phyloP scores from a whole-genome alignment of 2,888 invertebrate genomes.

The Platerodrilus igneus region DNA sequence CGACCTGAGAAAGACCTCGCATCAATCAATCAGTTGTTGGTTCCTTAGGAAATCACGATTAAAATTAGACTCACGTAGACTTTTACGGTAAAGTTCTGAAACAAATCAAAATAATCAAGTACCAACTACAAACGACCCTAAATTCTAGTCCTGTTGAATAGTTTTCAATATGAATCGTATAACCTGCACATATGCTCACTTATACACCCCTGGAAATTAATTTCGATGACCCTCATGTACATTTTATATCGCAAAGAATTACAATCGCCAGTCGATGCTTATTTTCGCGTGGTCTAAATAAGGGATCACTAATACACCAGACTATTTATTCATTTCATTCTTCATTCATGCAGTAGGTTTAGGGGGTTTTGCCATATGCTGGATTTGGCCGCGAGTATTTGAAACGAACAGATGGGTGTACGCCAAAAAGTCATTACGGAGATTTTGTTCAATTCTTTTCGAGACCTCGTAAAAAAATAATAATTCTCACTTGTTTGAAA shows the following conservation, averaged over 20 bases:
- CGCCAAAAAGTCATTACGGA: slow-evolving; percentile 50
- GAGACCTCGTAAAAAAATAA: no score
- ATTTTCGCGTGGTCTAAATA: slow-evolving; percentile 32
- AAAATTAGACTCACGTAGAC: no score
- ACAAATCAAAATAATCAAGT: no score
- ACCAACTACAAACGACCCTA: no score
- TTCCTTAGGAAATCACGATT: no score
- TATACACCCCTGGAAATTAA: slow-evolving; percentile 40
- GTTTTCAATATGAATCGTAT: slow-evolving; percentile 50
- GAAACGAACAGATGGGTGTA: slow-evolving; percentile 50
- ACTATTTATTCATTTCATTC: slow-evolving; percentile 48
- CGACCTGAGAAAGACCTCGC: slow-evolving; percentile 42
- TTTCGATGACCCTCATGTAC: slow-evolving; percentile 30
- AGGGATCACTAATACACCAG: slow-evolving; percentile 46
- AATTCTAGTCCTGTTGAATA: slow-evolving; percentile 45
- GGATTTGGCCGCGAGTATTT: slow-evolving; percentile 46
- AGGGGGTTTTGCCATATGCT: slow-evolving; percentile 46
- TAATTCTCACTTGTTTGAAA: slow-evolving; percentile 44
- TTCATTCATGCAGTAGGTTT: no score
- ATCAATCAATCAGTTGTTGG: slow-evolving; percentile 44
- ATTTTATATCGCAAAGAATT: not conserved
- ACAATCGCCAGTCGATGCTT: slow-evolving; percentile 32
- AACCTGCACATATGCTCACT: slow-evolving; percentile 50
- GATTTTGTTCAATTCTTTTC: no score
- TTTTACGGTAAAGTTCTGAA: no score